Evolutionary conservation across 2,888 invertebrate species (phyloP).

Genomic region (Ennomos quercinarius): DNA sequence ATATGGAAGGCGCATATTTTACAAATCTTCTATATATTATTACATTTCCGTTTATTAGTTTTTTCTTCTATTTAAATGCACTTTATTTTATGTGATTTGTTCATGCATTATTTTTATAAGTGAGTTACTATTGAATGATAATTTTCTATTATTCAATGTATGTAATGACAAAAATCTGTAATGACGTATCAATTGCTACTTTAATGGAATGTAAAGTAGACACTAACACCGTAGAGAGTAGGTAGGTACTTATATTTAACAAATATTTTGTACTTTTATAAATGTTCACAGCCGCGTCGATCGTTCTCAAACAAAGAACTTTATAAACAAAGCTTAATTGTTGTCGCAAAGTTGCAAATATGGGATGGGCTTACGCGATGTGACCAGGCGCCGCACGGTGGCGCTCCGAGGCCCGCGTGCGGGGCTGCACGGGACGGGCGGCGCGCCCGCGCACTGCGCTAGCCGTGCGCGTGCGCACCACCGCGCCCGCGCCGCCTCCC

Average conservation of each 20-base stretch:
- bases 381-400: conserved; percentile 87
- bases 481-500: conserved; percentile 79
- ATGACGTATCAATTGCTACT: no score
- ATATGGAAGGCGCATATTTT: no score
- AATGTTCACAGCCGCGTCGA: conserved; percentile 84
- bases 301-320: conserved; percentile 67
- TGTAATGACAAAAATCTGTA: no score
- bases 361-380: conserved; percentile 91
- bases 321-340: conserved; percentile 84
- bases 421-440: conserved; percentile 76
- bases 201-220: background rate
- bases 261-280: conserved; percentile 64
- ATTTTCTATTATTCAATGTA: no score
- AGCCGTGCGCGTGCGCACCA: conserved; percentile 48
- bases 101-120: no score
- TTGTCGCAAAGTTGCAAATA: conserved; percentile 83
- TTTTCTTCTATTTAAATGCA: no score
- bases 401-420: conserved; percentile 71
- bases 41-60: no score
- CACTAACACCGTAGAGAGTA: conserved; percentile 12
- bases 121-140: no score
- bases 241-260: conserved; percentile 52
- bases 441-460: conserved; percentile 57
- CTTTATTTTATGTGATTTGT: no score
- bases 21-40: no score